Percentiles rank a stretch among this genome's conserved stretches.
These are phyloP conservation scores for Euura saliciscinereae DNA, from an alignment of 1,140 invertebrate species.

Conservation along the genomic window DNA sequence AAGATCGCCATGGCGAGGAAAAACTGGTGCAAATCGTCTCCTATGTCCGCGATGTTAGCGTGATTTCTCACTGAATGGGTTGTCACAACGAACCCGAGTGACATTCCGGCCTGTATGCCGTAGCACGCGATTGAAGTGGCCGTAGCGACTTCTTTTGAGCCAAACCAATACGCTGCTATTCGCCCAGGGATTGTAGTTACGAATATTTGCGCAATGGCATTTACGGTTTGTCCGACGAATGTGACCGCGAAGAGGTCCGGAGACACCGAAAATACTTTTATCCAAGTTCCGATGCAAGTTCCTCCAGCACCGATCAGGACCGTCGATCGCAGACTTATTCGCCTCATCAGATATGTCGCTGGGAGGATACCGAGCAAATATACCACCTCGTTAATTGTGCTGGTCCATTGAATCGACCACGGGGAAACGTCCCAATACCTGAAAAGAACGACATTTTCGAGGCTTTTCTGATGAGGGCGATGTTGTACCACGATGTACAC, in stretches of 20 bases:
- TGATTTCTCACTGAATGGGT: conserved; percentile 49
- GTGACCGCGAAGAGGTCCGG: conserved; percentile 65
- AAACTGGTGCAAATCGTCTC: conserved; percentile 44
- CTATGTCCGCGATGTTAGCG: conserved; percentile 45
- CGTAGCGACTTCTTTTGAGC: conserved; percentile 68
- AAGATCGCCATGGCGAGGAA: conserved; percentile 60
- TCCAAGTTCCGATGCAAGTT: conserved; percentile 66
- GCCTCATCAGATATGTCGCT: conserved; percentile 66
- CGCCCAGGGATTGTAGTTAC: conserved; percentile 71
- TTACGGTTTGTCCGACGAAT: conserved; percentile 70
- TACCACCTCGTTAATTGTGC: conserved; percentile 75
- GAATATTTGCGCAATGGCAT: conserved; percentile 70
- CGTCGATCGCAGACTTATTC: conserved; percentile 48
- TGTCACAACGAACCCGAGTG: conserved; percentile 47
- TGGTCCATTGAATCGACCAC: conserved; percentile 70
- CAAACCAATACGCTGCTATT: conserved; percentile 76
- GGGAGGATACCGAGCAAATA: conserved; percentile 74
- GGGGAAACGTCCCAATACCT: conserved; percentile 63
- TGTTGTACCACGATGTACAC: too few species aligned
- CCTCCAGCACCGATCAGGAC: conserved; percentile 38
- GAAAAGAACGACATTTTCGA: conserved; percentile 10
- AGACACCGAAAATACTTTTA: conserved; percentile 66
- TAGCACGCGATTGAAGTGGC: conserved; percentile 78
- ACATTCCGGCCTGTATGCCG: conserved; percentile 73
- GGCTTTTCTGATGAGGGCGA: too few species aligned